Evolutionary conservation across 92 coral and sea anemone genomes (phyloP).

Genomic region (Bergia puertoricense): DNA sequence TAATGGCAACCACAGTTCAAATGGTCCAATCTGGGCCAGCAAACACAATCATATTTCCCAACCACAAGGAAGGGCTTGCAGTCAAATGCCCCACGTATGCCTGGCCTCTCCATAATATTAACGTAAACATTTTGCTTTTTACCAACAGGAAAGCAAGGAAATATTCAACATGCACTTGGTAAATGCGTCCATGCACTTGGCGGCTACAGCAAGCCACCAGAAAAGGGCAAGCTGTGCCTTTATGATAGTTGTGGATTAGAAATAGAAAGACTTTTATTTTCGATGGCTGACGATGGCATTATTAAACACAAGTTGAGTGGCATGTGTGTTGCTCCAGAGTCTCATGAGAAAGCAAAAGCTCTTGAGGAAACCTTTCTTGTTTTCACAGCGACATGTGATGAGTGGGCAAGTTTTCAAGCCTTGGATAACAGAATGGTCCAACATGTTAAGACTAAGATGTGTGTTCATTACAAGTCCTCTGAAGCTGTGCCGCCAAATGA

Average conservation of each 20-base stretch:
- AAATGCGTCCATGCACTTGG: conserved; percentile 62
- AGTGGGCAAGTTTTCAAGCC: conserved; percentile 59
- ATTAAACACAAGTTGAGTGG: conserved; percentile 58
- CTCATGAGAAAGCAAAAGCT: conserved; percentile 32
- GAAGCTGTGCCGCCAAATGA: conserved; percentile 61
- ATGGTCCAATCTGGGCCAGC: too few relatives aligned
- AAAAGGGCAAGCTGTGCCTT: conserved; percentile 49
- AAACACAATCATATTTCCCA: too few relatives aligned
- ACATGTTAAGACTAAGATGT: conserved; percentile 65
- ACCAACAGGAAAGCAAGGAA: conserved; percentile 52
- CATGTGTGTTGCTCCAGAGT: conserved; percentile 52
- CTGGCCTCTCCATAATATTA: neutral
- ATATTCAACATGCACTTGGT: conserved; percentile 61
- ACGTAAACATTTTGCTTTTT: neutral
- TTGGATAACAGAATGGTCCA: conserved; percentile 64
- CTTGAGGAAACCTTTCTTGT: conserved; percentile 39
- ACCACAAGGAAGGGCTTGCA: too few relatives aligned
- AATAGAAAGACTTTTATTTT: conserved; percentile 40
- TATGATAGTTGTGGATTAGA: conserved; percentile 58
- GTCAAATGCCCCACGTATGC: neutral
- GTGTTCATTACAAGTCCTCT: conserved; percentile 54
- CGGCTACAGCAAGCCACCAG: conserved; percentile 27
- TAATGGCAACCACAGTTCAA: too few relatives aligned
- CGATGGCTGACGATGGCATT: conserved; percentile 59
- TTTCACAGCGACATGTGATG: conserved; percentile 53